These are phyloP conservation scores for Aldrovandia affinis DNA, from an alignment of 2,797 vertebrate species.

Conservation along the genomic window DNA sequence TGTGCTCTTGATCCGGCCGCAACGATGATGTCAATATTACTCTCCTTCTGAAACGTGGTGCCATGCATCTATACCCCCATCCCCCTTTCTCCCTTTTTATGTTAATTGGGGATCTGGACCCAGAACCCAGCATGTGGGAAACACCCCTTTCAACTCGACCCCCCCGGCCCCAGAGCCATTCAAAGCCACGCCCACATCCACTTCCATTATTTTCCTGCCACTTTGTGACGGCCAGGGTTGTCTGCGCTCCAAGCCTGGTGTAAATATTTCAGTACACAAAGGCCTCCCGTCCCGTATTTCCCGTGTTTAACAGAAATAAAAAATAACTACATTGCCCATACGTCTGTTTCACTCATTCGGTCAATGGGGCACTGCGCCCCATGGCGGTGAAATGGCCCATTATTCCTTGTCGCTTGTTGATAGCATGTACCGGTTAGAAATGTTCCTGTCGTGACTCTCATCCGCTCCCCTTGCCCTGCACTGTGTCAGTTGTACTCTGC, in stretches of 20 bases:
- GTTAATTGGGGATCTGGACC: slow-evolving; percentile 7
- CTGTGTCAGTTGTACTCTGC: slow-evolving; percentile 80
- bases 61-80: slow-evolving; percentile 51
- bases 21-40: slow-evolving; percentile 78
- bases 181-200: slow-evolving; percentile 34
- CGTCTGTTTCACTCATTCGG: slow-evolving; percentile 57
- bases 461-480: slow-evolving; percentile 58
- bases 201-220: slow-evolving; percentile 55
- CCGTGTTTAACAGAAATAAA: slow-evolving; percentile 2
- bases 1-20: slow-evolving; percentile 56
- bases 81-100: slow-evolving; percentile 20
- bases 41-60: slow-evolving; percentile 54
- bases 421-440: slow-evolving; percentile 84
- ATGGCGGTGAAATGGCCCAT: slow-evolving; percentile 62
- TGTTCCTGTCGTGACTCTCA: slow-evolving; percentile 78
- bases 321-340: slow-evolving; percentile 52
- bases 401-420: slow-evolving; percentile 80
- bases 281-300: slow-evolving; percentile 47
- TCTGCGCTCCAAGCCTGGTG: slow-evolving; percentile 61
- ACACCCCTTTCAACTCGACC: not conserved
- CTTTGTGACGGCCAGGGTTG: slow-evolving; percentile 51
- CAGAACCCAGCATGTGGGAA: slow-evolving; percentile 18
- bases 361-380: slow-evolving; percentile 66
- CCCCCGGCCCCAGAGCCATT: slow-evolving; percentile 43
- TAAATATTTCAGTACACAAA: slow-evolving; percentile 76